A percentile compares a stretch with the other conserved stretches of the same genome.
Conservation (phyloP, 2,888 invertebrate genomes). For the Carpatolechia fugitivella region DNA sequence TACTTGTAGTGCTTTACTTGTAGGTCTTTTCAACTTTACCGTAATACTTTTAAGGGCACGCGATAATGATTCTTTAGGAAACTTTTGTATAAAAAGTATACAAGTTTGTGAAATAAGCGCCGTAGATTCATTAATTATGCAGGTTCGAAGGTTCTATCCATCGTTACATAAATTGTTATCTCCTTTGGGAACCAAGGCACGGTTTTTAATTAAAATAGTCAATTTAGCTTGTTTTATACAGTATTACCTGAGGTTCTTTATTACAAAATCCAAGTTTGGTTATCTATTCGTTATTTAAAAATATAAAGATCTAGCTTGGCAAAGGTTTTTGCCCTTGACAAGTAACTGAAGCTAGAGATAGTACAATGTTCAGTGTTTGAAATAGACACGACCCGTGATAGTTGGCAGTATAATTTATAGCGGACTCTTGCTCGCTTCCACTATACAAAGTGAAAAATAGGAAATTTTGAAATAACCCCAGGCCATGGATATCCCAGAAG, state of each 20-base stretch:
- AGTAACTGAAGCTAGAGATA: too few species aligned
- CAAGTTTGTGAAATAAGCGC: constrained; percentile 21
- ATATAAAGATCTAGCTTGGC: too few species aligned
- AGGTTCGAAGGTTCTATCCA: constrained; percentile 54
- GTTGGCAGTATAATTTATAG: too few species aligned
- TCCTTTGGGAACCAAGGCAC: constrained; percentile 54
- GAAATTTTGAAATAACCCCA: too few species aligned
- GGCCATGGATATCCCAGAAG: too few species aligned
- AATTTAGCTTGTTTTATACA: constrained; percentile 48
- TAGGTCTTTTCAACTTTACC: constrained; percentile 23
- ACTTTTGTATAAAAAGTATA: constrained; percentile 26
- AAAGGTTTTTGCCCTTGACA: too few species aligned
- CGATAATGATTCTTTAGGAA: not conserved
- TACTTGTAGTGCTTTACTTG: constrained; percentile 27
- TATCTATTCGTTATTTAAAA: too few species aligned
- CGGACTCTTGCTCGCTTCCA: too few species aligned
- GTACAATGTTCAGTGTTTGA: too few species aligned
- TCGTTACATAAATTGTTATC: constrained; percentile 70
- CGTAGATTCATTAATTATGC: constrained; percentile 52
- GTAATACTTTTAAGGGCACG: constrained; percentile 14
- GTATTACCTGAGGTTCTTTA: not conserved
- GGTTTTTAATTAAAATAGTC: constrained; percentile 69
- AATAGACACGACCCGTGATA: too few species aligned
- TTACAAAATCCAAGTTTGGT: too few species aligned
- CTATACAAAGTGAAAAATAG: too few species aligned